Conservation (phyloP, 2,888 invertebrate species). For the Anagyrus pseudococci region DNA sequence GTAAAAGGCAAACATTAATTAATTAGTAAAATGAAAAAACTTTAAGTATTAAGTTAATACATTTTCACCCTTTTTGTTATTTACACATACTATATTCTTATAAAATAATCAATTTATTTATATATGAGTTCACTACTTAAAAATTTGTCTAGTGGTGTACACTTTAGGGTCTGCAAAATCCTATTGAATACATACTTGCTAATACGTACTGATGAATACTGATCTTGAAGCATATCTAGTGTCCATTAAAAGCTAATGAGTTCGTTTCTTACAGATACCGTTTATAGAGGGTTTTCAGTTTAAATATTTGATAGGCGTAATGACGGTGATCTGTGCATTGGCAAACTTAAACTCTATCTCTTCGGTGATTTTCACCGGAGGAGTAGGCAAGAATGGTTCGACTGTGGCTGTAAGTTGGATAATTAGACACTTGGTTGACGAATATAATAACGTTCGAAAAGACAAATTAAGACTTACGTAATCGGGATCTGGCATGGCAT, state of each 20-base stretch:
- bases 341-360: conserved; percentile 77
- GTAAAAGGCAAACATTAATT: too few species aligned
- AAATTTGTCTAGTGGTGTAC: too few species aligned
- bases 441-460: conserved; percentile 36
- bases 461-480: conserved; percentile 41
- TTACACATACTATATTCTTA: too few species aligned
- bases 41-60: too few species aligned
- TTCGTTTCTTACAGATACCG: conserved; percentile 61
- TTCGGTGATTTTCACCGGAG: conserved; percentile 77
- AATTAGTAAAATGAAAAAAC: too few species aligned
- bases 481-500: conserved; percentile 59
- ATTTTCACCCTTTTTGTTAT: too few species aligned
- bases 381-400: conserved; percentile 98
- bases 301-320: conserved; percentile 78
- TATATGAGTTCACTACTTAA: too few species aligned
- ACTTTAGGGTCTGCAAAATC: not conserved
- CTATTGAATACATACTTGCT: conserved; percentile 1
- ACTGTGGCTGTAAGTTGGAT: conserved; percentile 90
- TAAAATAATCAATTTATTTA: too few species aligned
- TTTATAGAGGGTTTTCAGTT: conserved; percentile 74
- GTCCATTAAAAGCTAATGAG: conserved; percentile 36
- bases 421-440: conserved; percentile 42
- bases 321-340: conserved; percentile 75
- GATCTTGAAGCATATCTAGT: conserved; percentile 18
- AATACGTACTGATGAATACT: conserved; percentile 11